Conservation (phyloP, 2,113 vertebrate genomes). For the Typhlomys cinereus region DNA sequence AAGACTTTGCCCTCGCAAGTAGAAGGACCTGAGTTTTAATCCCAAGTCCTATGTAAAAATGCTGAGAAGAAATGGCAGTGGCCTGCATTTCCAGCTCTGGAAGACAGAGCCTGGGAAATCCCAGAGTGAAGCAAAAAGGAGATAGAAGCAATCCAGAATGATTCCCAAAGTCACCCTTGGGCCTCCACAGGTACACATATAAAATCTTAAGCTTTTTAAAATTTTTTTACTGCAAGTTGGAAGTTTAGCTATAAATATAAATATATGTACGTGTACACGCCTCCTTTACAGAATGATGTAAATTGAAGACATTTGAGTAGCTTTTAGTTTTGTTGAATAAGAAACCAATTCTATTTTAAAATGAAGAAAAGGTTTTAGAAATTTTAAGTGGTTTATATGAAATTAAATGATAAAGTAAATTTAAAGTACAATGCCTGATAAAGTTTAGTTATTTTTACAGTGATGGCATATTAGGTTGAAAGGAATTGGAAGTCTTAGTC, state of each 20-base stretch:
- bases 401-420: constrained; percentile 13
- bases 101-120: no score
- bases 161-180: no score
- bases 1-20: no score
- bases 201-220: constrained; percentile 57
- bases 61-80: no score
- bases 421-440: neutral
- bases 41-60: no score
- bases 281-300: neutral
- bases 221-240: constrained; percentile 26
- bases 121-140: no score
- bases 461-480: constrained; percentile 20
- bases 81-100: no score
- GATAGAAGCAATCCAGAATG: no score
- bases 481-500: neutral
- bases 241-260: neutral
- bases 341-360: constrained; percentile 24
- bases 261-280: neutral
- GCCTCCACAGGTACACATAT: no score
- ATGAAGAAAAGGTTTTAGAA: constrained; percentile 6
- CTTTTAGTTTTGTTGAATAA: constrained; percentile 44
- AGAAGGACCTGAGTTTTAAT: no score
- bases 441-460: constrained; percentile 32
- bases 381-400: constrained; percentile 36
- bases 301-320: constrained; percentile 18